These are phyloP conservation scores for Ecliptopera silaceata DNA, from an alignment of 2,888 invertebrate species.

Conservation along the genomic window DNA sequence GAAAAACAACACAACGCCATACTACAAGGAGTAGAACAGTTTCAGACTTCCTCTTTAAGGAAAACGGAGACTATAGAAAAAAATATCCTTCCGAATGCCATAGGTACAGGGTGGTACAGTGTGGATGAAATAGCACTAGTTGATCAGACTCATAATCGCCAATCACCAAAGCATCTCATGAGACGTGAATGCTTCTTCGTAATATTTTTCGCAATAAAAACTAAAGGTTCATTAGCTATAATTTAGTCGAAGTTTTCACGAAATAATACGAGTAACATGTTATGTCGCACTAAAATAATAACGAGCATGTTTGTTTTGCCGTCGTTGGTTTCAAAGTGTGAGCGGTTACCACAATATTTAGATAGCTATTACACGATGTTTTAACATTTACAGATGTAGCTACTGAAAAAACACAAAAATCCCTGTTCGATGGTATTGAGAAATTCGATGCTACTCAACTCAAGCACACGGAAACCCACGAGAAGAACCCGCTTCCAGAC, in stretches of 20 bases:
- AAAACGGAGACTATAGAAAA: slow-evolving; percentile 92
- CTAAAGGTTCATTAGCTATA: neutral
- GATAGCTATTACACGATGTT: neutral
- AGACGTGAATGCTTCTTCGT: slow-evolving; percentile 45
- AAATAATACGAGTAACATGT: slow-evolving; percentile 16
- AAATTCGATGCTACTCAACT: slow-evolving; percentile 91
- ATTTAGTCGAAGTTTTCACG: slow-evolving; percentile 3
- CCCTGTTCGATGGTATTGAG: slow-evolving; percentile 93
- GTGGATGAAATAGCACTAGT: slow-evolving; percentile 44
- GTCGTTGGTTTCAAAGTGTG: slow-evolving; percentile 38
- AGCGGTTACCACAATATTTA: slow-evolving; percentile 3
- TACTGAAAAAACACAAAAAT: slow-evolving; percentile 92
- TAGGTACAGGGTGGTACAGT: slow-evolving; percentile 87
- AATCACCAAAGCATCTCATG: slow-evolving; percentile 25
- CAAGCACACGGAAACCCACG: slow-evolving; percentile 95
- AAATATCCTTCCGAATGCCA: slow-evolving; percentile 91
- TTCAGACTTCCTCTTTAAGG: slow-evolving; percentile 89
- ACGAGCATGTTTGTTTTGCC: slow-evolving; percentile 52
- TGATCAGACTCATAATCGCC: slow-evolving; percentile 29
- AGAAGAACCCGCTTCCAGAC: slow-evolving; percentile 96
- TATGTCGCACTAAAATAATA: slow-evolving; percentile 45
- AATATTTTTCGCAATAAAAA: slow-evolving; percentile 31
- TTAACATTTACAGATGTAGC: slow-evolving; percentile 88
- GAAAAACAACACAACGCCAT: slow-evolving; percentile 90
- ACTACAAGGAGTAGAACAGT: slow-evolving; percentile 89